phyloP scores from a whole-genome alignment of 2,113 vertebrate genomes.

The Onychostruthus taczanowskii region DNA sequence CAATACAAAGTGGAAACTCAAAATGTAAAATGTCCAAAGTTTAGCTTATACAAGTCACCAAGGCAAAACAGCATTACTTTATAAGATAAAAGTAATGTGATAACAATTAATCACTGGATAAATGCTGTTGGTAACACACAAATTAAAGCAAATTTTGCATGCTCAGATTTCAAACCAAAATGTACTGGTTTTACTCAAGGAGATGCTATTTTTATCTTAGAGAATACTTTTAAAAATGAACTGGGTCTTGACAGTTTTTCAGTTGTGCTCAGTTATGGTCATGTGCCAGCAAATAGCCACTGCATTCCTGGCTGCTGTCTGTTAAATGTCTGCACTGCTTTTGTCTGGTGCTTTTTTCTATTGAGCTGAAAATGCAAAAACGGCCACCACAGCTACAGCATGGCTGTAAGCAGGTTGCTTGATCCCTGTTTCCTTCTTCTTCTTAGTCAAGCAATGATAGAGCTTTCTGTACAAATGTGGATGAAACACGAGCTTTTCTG shows the following conservation, averaged over 20 bases:
- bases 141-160: not conserved
- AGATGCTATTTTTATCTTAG: not conserved
- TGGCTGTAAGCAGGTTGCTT: not conserved
- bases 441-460: not conserved
- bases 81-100: not conserved
- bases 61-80: not conserved
- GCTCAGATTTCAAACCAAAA: not conserved
- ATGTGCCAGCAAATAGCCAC: not conserved
- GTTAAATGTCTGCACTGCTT: not conserved
- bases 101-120: not conserved
- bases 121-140: not conserved
- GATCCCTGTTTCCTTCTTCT: not conserved
- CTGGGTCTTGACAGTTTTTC: not conserved
- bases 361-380: not conserved
- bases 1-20: not conserved
- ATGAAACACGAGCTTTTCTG: not conserved
- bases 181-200: not conserved
- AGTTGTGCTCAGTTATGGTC: not conserved
- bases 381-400: not conserved
- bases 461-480: not conserved
- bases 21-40: not conserved
- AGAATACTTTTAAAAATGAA: not conserved
- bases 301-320: not conserved
- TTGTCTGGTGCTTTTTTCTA: not conserved
- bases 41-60: not conserved